Base-by-base conservation (phyloP, 2,888 invertebrate species). In the Bedellia somnulentella region DNA sequence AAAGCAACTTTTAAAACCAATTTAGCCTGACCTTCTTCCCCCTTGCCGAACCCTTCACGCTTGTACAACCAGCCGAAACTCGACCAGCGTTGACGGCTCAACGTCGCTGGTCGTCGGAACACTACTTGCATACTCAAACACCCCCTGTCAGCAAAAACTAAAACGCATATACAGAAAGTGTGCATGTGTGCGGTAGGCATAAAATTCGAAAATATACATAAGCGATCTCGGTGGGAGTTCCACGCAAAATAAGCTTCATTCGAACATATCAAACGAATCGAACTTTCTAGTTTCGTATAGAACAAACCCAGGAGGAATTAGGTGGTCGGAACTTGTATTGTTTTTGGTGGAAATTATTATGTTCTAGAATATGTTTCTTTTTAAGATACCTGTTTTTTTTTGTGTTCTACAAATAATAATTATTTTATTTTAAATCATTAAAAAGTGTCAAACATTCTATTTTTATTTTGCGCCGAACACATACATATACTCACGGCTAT, bases 131-230 rank as follows among this genome's bases (percentile, higher is more conserved):
- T 40, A 42, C 40, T 39, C 15, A 4, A 9, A 10, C 23, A n/a
- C 28, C 29, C 29, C 3, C 27, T 45, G 42, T 43, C 43, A 43
- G 52, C 56, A 61, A 60, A 61, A 66, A 64, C 64, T 63, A 60
- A 21, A 46, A 45, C 48, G 37, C 58, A 52, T 58, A 53, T 52
- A 42, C 32, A 32, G 11, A 27, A 33, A 33, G 45, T 40, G 41
- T 38, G 41, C 41, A 41, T 44, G 31, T 33, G 47, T 39, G 58
- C 49, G 54, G 61, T 58, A 63, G 62, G 67, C 68, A 68, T 70
- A 71, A 71, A 71, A 70, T 70, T 68, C 57, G 57, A 64, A 70
- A 71, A 66, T 66, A 61, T 64, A 68, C 52, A 41, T 58, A 57
- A 24, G 43, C 47, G 48, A 48, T 31, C 47, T 43, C 50, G 54